A percentile compares a stretch with the other conserved stretches of the same genome.
Evolutionary conservation across 2,888 invertebrate genomes (phyloP).

Genomic region (Pocota personata): DNA sequence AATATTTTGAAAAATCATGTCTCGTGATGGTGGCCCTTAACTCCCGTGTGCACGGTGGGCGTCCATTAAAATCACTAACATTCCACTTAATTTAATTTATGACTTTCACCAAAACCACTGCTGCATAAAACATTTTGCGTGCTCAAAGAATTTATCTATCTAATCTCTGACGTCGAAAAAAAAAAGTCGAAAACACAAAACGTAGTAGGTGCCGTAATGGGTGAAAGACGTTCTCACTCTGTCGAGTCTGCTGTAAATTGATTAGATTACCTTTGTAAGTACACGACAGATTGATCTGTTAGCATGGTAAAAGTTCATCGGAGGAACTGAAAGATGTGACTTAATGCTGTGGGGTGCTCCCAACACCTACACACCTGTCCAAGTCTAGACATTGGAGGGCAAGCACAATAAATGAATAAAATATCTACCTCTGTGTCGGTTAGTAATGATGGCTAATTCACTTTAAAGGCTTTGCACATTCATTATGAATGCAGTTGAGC

Average conservation of each 20-base stretch:
- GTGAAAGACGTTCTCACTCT: not conserved
- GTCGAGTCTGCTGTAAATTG: not conserved
- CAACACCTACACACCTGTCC: not conserved
- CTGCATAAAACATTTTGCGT: not conserved
- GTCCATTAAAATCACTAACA: slow-evolving; percentile 9
- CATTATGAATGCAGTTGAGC: not conserved
- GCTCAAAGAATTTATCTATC: not conserved
- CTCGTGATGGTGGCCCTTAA: not conserved
- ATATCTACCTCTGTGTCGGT: not conserved
- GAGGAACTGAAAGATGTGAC: not conserved
- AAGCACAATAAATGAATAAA: not conserved
- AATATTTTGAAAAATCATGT: not conserved
- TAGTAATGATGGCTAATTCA: not conserved
- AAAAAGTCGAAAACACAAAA: not conserved
- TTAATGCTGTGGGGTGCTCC: not conserved
- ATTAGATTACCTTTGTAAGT: slow-evolving; percentile 8
- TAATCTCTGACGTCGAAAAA: not conserved
- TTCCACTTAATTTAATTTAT: not conserved
- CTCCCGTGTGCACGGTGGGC: not conserved
- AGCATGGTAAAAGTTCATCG: not conserved
- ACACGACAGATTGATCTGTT: slow-evolving; percentile 26
- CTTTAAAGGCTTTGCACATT: not conserved
- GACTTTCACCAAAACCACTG: not conserved
- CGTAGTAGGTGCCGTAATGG: not conserved
- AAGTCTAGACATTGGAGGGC: not conserved